Conservation (phyloP, 1,140 invertebrate genomes). For the Leptestheria dahalacensis region DNA sequence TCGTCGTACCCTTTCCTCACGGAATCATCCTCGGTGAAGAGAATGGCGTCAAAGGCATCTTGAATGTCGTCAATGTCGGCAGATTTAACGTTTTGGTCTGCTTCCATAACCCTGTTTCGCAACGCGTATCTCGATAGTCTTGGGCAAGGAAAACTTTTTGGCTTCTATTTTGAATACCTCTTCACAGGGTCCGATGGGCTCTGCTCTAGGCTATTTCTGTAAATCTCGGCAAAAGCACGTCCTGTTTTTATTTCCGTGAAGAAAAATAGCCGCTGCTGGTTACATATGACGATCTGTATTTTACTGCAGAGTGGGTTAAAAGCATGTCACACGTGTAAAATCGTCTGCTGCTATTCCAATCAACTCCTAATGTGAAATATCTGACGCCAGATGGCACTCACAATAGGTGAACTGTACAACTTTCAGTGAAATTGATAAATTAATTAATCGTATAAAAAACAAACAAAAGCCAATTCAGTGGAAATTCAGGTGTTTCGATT, state of each 20-base stretch:
- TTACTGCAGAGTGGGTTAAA: too few species aligned
- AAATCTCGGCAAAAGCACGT: background rate
- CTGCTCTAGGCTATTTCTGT: background rate
- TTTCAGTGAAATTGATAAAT: too few species aligned
- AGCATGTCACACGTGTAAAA: too few species aligned
- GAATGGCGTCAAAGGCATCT: conserved; percentile 16
- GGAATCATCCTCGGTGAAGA: conserved; percentile 35
- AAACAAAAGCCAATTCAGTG: background rate
- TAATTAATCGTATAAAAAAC: background rate
- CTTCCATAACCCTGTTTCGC: background rate
- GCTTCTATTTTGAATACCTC: background rate
- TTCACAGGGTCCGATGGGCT: background rate
- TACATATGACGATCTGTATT: too few species aligned
- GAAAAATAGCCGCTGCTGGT: too few species aligned
- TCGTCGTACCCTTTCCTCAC: conserved; percentile 39
- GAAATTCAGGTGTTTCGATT: background rate
- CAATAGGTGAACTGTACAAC: too few species aligned
- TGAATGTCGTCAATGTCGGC: conserved; percentile 10
- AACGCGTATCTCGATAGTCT: background rate
- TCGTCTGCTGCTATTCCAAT: too few species aligned
- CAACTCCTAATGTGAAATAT: too few species aligned
- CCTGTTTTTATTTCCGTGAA: too few species aligned
- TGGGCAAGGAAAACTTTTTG: background rate
- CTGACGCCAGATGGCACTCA: too few species aligned
- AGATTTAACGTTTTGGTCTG: too few species aligned